phyloP scores from a whole-genome alignment of 2,888 invertebrate species.

The Cheilosia vernalis region DNA sequence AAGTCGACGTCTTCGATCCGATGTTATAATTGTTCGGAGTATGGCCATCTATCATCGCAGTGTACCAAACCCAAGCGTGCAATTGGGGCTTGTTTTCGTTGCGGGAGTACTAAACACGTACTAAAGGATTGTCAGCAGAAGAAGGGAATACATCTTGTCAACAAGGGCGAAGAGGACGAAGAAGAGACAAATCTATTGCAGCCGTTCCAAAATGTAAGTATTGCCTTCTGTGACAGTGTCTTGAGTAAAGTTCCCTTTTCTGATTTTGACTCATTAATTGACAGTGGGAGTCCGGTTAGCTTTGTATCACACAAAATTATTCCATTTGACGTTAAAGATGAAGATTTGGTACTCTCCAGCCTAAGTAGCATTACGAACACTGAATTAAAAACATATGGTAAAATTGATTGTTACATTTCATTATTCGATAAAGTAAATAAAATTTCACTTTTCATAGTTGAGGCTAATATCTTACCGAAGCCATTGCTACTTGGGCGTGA shows the following conservation, averaged over 20 bases:
- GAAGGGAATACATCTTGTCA: background rate
- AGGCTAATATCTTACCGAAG: too few species aligned
- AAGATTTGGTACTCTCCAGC: conserved; percentile 5
- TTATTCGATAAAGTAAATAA: conserved; percentile 1
- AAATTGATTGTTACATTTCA: conserved; percentile 14
- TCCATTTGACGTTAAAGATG: conserved; percentile 5
- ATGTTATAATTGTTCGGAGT: background rate
- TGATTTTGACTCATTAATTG: conserved; percentile 32
- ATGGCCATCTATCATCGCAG: background rate
- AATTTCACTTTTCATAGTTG: too few species aligned
- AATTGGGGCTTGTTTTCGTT: background rate
- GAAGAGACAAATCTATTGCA: background rate
- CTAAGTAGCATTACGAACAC: conserved; percentile 14
- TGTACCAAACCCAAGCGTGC: background rate
- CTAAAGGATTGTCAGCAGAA: conserved; percentile 16
- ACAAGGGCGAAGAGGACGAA: conserved; percentile 2
- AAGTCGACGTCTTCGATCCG: background rate
- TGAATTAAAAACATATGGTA: conserved; percentile 20
- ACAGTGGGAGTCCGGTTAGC: conserved; percentile 36
- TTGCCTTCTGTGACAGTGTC: conserved; percentile 30
- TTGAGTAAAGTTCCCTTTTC: conserved; percentile 16
- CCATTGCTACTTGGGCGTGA: conserved; percentile 24
- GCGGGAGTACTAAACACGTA: background rate
- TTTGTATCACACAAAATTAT: conserved; percentile 23
- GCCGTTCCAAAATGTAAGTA: conserved; percentile 44